Conservation (phyloP, 2,113 vertebrate genomes). For the Chinchilla lanigera region DNA sequence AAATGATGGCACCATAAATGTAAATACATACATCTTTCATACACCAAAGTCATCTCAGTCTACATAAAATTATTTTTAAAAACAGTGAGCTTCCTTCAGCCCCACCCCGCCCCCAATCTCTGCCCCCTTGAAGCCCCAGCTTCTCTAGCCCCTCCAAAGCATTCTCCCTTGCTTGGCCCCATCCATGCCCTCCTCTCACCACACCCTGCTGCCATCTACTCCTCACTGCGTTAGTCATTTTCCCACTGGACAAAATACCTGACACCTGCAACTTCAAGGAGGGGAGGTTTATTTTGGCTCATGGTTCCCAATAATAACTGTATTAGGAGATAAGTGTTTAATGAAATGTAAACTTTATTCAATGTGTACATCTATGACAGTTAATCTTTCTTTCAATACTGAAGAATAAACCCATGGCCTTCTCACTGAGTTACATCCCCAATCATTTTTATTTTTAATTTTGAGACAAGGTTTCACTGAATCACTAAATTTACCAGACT, state of each 20-base stretch:
- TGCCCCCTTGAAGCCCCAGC: not conserved
- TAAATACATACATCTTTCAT: not conserved
- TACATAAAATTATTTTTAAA: not conserved
- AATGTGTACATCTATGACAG: not conserved
- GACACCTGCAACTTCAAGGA: not conserved
- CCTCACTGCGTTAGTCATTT: not conserved
- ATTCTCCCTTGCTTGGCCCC: not conserved
- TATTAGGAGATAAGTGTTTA: not conserved
- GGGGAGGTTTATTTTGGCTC: not conserved
- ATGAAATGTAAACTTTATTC: not conserved
- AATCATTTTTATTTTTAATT: not conserved
- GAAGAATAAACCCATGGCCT: not conserved
- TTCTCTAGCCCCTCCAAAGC: not conserved
- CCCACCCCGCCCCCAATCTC: not conserved
- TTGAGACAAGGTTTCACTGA: not conserved
- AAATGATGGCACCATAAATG: not conserved
- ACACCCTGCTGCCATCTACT: not conserved
- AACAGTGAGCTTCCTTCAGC: not conserved
- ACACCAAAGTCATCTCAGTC: not conserved
- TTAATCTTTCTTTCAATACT: not conserved
- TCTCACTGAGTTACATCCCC: not conserved
- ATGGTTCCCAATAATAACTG: not conserved
- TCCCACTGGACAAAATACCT: not conserved
- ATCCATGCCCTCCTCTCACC: not conserved
- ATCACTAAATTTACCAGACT: not conserved